Conservation (phyloP, 1,140 invertebrate species). For the Drosophila parvula region DNA sequence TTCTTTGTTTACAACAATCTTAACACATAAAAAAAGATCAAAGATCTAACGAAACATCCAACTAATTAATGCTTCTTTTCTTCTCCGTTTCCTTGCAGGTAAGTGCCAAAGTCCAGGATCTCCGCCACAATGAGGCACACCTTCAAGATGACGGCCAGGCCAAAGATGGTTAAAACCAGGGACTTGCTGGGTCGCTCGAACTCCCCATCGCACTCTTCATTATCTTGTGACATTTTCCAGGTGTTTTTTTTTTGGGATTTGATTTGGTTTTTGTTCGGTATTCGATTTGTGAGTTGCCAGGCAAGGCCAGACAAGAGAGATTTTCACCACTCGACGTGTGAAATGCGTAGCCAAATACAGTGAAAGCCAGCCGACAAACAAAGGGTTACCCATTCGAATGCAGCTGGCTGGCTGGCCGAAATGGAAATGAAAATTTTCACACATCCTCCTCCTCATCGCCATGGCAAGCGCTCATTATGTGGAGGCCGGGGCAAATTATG, state of each 20-base stretch:
- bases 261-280: background rate
- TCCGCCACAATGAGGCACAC: constrained; percentile 56
- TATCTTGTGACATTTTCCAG: constrained; percentile 8
- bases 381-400: constrained; percentile 32
- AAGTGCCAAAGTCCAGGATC: constrained; percentile 43
- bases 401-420: constrained; percentile 8
- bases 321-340: constrained; percentile 42
- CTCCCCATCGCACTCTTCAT: background rate
- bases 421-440: constrained; percentile 33
- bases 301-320: constrained; percentile 14
- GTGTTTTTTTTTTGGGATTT: background rate
- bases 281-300: constrained; percentile 18
- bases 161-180: constrained; percentile 47
- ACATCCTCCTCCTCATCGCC: constrained; percentile 23
- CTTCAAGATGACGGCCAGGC: constrained; percentile 51
- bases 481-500: constrained; percentile 34
- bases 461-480: constrained; percentile 15
- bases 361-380: constrained; percentile 45
- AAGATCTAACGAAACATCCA: constrained; percentile 10
- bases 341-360: constrained; percentile 48
- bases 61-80: constrained; percentile 25
- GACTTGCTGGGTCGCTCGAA: constrained; percentile 34
- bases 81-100: constrained; percentile 27
- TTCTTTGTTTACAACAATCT: constrained; percentile 33
- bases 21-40: constrained; percentile 1